phyloP scores from a whole-genome alignment of 2,113 vertebrate species.

The Romanogobio albipinnatus region DNA sequence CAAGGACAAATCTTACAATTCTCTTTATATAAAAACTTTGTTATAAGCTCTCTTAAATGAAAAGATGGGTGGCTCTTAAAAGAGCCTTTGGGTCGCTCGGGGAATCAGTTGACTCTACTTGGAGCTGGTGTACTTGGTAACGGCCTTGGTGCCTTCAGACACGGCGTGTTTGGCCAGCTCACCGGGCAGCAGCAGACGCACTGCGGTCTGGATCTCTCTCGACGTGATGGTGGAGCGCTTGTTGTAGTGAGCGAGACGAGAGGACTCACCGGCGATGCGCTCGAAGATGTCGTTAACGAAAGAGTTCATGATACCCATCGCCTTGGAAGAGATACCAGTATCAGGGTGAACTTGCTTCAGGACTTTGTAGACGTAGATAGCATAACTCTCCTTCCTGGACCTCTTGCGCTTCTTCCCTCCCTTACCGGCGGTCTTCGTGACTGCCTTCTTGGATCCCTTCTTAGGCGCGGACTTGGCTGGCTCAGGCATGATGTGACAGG shows the following conservation, averaged over 20 bases:
- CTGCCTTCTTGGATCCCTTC: too few species aligned
- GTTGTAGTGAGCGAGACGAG: constrained; percentile 71
- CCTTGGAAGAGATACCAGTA: constrained; percentile 75
- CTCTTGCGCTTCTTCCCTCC: too few species aligned
- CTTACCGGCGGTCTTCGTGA: too few species aligned
- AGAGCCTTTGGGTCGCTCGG: background rate
- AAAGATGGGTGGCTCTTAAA: background rate
- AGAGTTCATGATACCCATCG: constrained; percentile 50
- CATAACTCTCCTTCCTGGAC: too few species aligned
- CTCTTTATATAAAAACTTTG: too few species aligned
- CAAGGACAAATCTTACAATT: too few species aligned
- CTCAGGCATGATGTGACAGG: constrained; percentile 2
- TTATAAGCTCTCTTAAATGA: background rate
- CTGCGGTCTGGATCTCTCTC: constrained; percentile 86
- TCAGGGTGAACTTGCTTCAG: constrained; percentile 74
- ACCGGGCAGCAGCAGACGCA: constrained; percentile 65
- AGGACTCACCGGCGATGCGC: constrained; percentile 64
- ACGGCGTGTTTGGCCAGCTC: too few species aligned
- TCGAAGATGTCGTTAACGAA: constrained; percentile 65
- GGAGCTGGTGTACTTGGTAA: too few species aligned
- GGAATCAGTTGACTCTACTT: too few species aligned
- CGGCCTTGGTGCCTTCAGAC: too few species aligned
- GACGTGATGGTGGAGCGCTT: constrained; percentile 74
- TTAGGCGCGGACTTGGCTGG: background rate
- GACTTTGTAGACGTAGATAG: too few species aligned